Evolutionary conservation across 2,888 invertebrate genomes (phyloP).

Genomic region (Malthinus seriepunctatus): DNA sequence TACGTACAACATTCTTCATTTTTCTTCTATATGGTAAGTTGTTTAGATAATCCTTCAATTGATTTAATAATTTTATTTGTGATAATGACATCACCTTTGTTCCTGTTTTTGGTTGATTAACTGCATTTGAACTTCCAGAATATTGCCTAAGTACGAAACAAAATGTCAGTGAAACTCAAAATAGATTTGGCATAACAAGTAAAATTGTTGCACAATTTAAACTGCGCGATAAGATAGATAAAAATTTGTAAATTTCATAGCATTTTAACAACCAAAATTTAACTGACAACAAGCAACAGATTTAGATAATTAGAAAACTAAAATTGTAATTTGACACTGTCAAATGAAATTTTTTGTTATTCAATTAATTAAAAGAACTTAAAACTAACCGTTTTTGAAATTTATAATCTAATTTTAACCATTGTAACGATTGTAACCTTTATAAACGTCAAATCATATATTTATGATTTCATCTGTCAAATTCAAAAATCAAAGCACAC

Average conservation of each 20-base stretch:
- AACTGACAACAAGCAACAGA: too few species aligned
- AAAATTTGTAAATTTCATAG: too few species aligned
- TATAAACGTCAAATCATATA: background rate
- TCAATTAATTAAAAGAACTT: background rate
- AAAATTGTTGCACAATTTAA: too few species aligned
- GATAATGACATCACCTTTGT: constrained; percentile 43
- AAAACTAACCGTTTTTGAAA: background rate
- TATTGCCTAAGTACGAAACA: constrained; percentile 14
- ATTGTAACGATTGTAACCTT: background rate
- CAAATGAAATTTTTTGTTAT: background rate
- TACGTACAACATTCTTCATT: constrained; percentile 54
- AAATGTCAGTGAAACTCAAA: background rate
- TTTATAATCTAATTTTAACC: background rate
- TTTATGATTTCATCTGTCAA: too few species aligned
- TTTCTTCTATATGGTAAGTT: constrained; percentile 55
- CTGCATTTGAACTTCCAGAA: constrained; percentile 35
- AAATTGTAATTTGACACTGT: too few species aligned
- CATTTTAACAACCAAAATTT: too few species aligned
- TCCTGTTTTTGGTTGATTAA: constrained; percentile 46
- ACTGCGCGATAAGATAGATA: too few species aligned
- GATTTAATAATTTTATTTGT: constrained; percentile 57
- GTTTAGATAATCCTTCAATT: constrained; percentile 55
- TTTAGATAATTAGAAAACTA: too few species aligned
- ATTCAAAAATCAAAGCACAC: too few species aligned
- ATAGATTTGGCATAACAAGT: too few species aligned